A percentile compares a stretch with the other conserved stretches of the same genome.
phyloP scores from a whole-genome alignment of 2,797 vertebrate species.

The Ciconia nigra region DNA sequence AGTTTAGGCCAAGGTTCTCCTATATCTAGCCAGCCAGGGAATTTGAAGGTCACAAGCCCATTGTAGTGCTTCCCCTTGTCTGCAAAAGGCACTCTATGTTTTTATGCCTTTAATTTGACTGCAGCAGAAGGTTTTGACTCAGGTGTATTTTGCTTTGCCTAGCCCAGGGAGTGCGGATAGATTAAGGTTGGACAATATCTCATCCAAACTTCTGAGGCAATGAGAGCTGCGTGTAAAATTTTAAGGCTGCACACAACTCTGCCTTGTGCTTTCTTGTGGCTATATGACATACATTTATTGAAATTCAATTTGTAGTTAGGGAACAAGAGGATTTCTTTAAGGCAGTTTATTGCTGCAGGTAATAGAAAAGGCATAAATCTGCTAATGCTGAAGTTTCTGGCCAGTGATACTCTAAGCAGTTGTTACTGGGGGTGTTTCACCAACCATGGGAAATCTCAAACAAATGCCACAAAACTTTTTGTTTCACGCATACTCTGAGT shows the following conservation, averaged over 20 bases:
- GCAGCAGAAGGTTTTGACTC: not conserved
- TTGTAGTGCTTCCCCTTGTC: not conserved
- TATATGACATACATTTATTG: slow-evolving; percentile 36
- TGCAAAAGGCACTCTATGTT: not conserved
- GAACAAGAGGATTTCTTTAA: not conserved
- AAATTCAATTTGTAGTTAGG: slow-evolving; percentile 55
- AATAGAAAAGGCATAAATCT: slow-evolving; percentile 49
- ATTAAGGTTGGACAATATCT: not conserved
- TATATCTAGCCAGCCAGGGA: not conserved
- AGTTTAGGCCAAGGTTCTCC: not conserved
- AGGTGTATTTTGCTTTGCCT: not conserved
- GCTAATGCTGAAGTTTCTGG: not conserved
- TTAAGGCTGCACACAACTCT: not conserved
- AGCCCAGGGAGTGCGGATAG: not conserved
- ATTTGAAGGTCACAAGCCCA: not conserved
- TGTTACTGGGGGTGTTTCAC: not conserved
- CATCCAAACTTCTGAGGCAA: not conserved
- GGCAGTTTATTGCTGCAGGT: slow-evolving; percentile 26
- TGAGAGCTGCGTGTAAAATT: not conserved
- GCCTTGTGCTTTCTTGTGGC: not conserved
- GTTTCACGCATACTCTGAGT: not conserved
- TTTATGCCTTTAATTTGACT: not conserved
- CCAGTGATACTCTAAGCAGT: not conserved
- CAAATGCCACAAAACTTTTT: not conserved
- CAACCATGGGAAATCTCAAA: not conserved